phyloP scores from a whole-genome alignment of 2,113 vertebrate species.

The Corythoichthys haematopterus region DNA sequence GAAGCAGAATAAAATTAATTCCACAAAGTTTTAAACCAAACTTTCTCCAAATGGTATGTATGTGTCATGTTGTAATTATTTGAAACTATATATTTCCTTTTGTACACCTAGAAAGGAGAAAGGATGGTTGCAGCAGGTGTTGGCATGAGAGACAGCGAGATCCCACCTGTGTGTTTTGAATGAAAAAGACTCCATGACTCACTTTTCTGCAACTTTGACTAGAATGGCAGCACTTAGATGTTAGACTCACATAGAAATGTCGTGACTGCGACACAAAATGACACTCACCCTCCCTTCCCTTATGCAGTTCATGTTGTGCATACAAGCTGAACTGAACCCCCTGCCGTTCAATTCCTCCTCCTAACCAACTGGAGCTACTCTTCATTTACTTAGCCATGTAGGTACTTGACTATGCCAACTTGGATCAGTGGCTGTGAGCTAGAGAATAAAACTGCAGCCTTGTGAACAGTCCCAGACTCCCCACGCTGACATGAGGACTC shows the following conservation, averaged over 20 bases:
- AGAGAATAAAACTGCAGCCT: conserved; percentile 27
- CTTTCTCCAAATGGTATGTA: conserved; percentile 10
- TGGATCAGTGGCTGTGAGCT: conserved; percentile 30
- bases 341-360: background rate
- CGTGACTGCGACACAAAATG: conserved; percentile 17
- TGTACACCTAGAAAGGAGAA: background rate
- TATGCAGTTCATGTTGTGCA: conserved; percentile 1
- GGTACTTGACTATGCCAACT: conserved; percentile 15
- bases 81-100: conserved; percentile 29
- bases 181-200: conserved; percentile 23
- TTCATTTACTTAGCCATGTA: conserved; percentile 34
- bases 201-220: conserved; percentile 21
- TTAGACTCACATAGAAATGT: conserved; percentile 13
- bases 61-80: conserved; percentile 22
- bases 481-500: conserved; percentile 40
- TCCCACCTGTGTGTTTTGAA: conserved; percentile 24
- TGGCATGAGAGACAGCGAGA: conserved; percentile 17
- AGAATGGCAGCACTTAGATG: conserved; percentile 4
- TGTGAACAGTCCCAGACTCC: conserved; percentile 27
- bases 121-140: conserved; percentile 20
- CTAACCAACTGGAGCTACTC: conserved; percentile 5
- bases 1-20: background rate
- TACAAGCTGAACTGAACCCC: conserved; percentile 1
- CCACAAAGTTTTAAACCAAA: conserved; percentile 19
- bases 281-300: background rate